phyloP scores from a whole-genome alignment of 1,140 invertebrate species.

The Drosophila parvula region DNA sequence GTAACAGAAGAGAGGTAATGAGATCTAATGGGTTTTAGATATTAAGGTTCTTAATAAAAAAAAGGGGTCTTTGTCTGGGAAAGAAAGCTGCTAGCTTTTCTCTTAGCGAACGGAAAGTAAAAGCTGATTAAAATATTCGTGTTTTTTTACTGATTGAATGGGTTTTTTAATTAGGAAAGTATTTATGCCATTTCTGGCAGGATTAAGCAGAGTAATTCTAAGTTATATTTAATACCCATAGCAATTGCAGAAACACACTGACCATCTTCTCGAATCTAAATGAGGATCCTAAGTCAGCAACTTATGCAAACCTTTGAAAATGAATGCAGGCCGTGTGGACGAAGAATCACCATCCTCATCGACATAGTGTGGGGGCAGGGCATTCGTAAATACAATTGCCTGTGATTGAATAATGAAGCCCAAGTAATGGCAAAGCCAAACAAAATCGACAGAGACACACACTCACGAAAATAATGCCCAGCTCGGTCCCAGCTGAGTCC shows the following conservation, averaged over 20 bases:
- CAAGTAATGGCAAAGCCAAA: slow-evolving; percentile 69
- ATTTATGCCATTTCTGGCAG: too few species aligned
- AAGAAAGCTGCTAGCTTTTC: neutral
- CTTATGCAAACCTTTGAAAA: slow-evolving; percentile 3
- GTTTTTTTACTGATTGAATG: neutral
- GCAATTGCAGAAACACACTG: slow-evolving; percentile 20
- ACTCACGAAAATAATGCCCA: slow-evolving; percentile 33
- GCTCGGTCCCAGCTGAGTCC: slow-evolving; percentile 27
- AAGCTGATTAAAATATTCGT: too few species aligned
- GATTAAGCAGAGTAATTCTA: too few species aligned
- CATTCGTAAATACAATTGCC: slow-evolving; percentile 57
- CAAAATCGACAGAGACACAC: slow-evolving; percentile 39
- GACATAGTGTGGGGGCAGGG: slow-evolving; percentile 30
- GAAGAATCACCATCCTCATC: slow-evolving; percentile 8
- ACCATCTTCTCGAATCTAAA: slow-evolving; percentile 30
- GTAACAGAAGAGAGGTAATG: slow-evolving; percentile 27
- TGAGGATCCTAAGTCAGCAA: slow-evolving; percentile 23
- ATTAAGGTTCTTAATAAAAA: slow-evolving; percentile 21
- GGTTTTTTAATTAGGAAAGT: neutral
- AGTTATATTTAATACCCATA: neutral
- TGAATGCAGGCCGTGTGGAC: neutral
- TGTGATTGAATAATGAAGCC: slow-evolving; percentile 77
- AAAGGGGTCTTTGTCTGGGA: neutral
- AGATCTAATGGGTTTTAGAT: slow-evolving; percentile 21
- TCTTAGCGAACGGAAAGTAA: neutral